Evolutionary conservation across 2,888 invertebrate genomes (phyloP).

Genomic region (Acanthosepion esculentum): DNA sequence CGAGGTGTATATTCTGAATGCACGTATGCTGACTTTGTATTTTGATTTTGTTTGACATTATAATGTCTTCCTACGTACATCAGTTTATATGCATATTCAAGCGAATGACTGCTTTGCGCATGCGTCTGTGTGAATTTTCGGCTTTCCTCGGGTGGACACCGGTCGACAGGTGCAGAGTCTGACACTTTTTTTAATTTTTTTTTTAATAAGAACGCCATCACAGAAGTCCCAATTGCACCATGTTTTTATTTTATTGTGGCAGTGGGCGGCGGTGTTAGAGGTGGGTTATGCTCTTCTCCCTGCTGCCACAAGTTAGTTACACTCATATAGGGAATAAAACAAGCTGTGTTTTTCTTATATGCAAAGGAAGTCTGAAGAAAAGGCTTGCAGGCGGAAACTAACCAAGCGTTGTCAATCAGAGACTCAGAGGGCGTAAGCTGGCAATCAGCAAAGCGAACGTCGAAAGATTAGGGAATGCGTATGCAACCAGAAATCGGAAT

Average conservation of each 20-base stretch:
- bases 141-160: neutral
- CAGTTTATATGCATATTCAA: neutral
- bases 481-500: neutral
- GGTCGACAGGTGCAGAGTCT: neutral
- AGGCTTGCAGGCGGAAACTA: neutral
- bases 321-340: neutral
- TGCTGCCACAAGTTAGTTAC: too few species aligned
- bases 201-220: neutral
- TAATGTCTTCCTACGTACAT: neutral
- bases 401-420: conserved; percentile 33
- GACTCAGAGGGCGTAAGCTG: neutral
- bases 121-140: neutral
- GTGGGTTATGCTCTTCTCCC: too few species aligned
- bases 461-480: neutral
- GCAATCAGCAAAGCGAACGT: neutral
- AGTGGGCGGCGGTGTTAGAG: too few species aligned
- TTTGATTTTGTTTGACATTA: too few species aligned
- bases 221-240: neutral
- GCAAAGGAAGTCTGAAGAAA: neutral
- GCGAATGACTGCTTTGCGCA: neutral
- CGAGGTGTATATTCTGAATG: too few species aligned
- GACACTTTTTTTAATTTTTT: neutral
- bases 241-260: too few species aligned
- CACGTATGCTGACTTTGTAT: neutral
- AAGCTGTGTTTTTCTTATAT: neutral